A percentile compares a stretch with the other conserved stretches of the same genome.
Evolutionary conservation across 2,797 vertebrate species (phyloP).

Genomic region (Paedocypris micromegethes): DNA sequence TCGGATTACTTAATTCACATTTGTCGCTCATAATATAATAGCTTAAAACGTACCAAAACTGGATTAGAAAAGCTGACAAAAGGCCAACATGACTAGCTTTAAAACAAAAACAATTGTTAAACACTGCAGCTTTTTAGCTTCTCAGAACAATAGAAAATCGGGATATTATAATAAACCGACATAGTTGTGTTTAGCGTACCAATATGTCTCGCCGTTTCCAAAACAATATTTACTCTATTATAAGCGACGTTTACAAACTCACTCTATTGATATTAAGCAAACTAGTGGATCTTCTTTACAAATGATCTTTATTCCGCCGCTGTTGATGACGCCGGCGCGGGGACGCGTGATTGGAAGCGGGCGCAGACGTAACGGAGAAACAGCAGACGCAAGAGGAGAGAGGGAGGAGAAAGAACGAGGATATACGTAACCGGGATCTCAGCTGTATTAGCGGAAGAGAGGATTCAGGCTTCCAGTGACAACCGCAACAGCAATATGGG

Average conservation of each 20-base stretch:
- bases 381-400: constrained; percentile 60
- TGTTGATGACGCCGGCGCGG: constrained; percentile 59
- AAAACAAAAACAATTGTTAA: too few species aligned
- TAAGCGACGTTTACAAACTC: too few species aligned
- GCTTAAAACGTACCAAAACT: too few species aligned
- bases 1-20: neutral
- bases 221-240: too few species aligned
- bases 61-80: neutral
- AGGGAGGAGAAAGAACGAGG: constrained; percentile 63
- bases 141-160: too few species aligned
- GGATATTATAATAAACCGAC: too few species aligned
- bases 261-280: constrained; percentile 23
- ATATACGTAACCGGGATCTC: constrained; percentile 56
- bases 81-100: neutral
- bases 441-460: constrained; percentile 60
- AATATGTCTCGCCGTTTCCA: too few species aligned
- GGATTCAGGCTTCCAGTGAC: constrained; percentile 56
- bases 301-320: constrained; percentile 56
- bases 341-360: constrained; percentile 48
- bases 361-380: constrained; percentile 70
- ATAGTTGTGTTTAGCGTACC: too few species aligned
- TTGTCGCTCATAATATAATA: neutral
- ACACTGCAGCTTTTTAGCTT: too few species aligned
- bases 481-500: constrained; percentile 43
- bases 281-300: constrained; percentile 44